Percentiles rank a stretch among this genome's conserved stretches.
Conservation (phyloP, 2,888 invertebrate species). For the Zelleria hepariella region DNA sequence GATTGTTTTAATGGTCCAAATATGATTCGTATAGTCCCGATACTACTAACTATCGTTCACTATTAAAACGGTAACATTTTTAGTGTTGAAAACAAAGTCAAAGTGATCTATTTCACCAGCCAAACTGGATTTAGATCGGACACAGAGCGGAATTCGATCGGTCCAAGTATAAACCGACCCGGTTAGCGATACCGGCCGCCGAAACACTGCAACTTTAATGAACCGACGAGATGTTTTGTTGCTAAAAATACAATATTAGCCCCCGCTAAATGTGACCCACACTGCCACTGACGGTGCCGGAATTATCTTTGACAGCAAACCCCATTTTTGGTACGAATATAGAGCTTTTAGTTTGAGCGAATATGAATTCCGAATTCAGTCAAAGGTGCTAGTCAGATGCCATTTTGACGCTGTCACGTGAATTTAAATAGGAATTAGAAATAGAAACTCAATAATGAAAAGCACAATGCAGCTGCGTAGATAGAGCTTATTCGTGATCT, state of each 20-base stretch:
- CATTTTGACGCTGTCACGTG: too few relatives aligned
- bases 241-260: constrained; percentile 46
- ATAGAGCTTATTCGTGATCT: too few relatives aligned
- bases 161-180: constrained; percentile 60
- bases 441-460: neutral
- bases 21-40: too few relatives aligned
- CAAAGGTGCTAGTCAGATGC: too few relatives aligned
- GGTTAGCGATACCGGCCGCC: constrained; percentile 39
- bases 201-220: constrained; percentile 57
- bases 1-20: too few relatives aligned
- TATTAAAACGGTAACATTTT: too few relatives aligned
- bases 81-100: neutral
- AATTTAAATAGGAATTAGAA: too few relatives aligned
- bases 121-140: neutral
- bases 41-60: too few relatives aligned
- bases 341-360: neutral
- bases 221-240: constrained; percentile 49
- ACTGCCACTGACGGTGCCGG: constrained; percentile 38
- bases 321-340: neutral
- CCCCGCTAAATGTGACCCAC: constrained; percentile 41
- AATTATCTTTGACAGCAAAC: neutral
- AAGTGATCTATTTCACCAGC: neutral
- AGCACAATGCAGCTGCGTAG: neutral
- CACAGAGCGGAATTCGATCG: constrained; percentile 44
- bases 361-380: neutral